Percentiles rank a stretch among this genome's conserved stretches.
Conservation (phyloP, 1,140 invertebrate species). For the Chrysopa pallens region DNA sequence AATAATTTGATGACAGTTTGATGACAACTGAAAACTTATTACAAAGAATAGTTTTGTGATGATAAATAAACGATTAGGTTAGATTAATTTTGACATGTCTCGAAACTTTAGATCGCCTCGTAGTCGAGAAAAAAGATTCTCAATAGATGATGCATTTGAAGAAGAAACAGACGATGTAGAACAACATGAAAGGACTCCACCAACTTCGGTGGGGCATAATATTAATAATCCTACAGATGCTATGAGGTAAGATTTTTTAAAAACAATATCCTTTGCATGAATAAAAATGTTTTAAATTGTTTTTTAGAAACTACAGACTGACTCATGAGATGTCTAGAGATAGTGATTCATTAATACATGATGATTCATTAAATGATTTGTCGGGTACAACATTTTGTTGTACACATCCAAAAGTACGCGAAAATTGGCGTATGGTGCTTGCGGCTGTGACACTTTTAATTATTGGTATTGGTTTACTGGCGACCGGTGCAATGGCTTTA, state of each 20-base stretch:
- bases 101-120: constrained; percentile 16
- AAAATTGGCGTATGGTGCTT: constrained; percentile 71
- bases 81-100: constrained; percentile 21
- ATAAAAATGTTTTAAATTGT: background rate
- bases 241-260: background rate
- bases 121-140: constrained; percentile 41
- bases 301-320: constrained; percentile 44
- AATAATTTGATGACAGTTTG: too few relatives aligned
- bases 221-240: background rate
- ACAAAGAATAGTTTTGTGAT: too few relatives aligned
- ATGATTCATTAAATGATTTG: constrained; percentile 31
- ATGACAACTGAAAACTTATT: too few relatives aligned
- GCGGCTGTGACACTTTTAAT: constrained; percentile 56
- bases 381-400: constrained; percentile 46
- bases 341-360: constrained; percentile 61
- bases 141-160: constrained; percentile 66
- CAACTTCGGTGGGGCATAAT: background rate
- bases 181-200: background rate
- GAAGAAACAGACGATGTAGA: constrained; percentile 55
- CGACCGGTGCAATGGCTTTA: constrained; percentile 53
- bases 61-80: background rate
- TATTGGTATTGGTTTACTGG: constrained; percentile 54
- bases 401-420: constrained; percentile 62
- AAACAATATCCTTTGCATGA: background rate
- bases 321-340: constrained; percentile 52